Evolutionary conservation across 2,113 vertebrate genomes (phyloP).

Genomic region (Anoplopoma fimbria): DNA sequence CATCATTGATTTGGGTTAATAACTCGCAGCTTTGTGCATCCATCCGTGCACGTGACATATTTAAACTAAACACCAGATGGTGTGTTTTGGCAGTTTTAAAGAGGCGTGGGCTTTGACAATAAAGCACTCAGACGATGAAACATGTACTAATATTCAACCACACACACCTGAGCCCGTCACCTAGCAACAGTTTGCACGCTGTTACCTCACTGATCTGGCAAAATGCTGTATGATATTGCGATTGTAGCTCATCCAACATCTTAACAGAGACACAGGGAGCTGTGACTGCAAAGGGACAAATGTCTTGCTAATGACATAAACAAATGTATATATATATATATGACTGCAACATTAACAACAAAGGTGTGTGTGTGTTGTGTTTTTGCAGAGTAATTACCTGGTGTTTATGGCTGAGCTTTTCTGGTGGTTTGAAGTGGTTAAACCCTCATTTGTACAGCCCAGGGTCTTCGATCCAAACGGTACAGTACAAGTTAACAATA

Average conservation of each 20-base stretch:
- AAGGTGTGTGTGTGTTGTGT: conserved; percentile 45
- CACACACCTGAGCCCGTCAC: conserved; percentile 55
- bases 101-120: conserved; percentile 28
- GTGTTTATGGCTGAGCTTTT: conserved; percentile 99
- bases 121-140: conserved; percentile 40
- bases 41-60: conserved; percentile 23
- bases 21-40: conserved; percentile 12
- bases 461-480: conserved; percentile 87
- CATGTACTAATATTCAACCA: not conserved
- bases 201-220: conserved; percentile 56
- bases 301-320: not conserved
- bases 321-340: not conserved
- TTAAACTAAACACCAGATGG: conserved; percentile 62
- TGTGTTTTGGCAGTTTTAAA: conserved; percentile 35
- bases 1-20: not conserved
- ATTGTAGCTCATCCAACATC: conserved; percentile 9
- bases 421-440: conserved; percentile 99
- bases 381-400: conserved; percentile 93
- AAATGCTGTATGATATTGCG: conserved; percentile 12
- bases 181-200: conserved; percentile 61
- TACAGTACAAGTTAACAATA: conserved; percentile 62
- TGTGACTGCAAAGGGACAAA: not conserved
- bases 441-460: conserved; percentile 95
- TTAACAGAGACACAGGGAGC: conserved; percentile 19
- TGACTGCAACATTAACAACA: conserved; percentile 21